phyloP scores from a whole-genome alignment of 2,888 invertebrate genomes.

The Drosophila mulleri region DNA sequence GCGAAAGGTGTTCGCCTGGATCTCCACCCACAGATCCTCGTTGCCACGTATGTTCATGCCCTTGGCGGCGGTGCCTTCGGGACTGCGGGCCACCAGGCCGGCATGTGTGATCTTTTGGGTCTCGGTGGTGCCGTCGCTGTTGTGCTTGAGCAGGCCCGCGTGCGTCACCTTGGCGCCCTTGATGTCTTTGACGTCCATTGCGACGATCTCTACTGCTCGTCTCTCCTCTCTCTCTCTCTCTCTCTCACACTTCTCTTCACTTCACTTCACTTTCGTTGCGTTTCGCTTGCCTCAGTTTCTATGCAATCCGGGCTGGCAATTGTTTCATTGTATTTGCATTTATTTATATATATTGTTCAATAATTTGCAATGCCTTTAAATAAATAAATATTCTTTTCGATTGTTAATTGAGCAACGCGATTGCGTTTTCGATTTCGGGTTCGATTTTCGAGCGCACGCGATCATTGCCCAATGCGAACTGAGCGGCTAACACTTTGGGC shows the following conservation, averaged over 20 bases:
- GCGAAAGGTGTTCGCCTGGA: slow-evolving; percentile 97
- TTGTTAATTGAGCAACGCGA: slow-evolving; percentile 31
- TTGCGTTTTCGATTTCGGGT: slow-evolving; percentile 31
- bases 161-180: slow-evolving; percentile 87
- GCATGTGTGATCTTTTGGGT: slow-evolving; percentile 88
- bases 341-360: background rate
- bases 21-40: slow-evolving; percentile 98
- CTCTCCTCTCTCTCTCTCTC: slow-evolving; percentile 24
- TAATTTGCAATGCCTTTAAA: background rate
- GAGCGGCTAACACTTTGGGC: slow-evolving; percentile 57
- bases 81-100: slow-evolving; percentile 94
- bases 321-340: slow-evolving; percentile 46
- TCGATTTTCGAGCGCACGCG: slow-evolving; percentile 71
- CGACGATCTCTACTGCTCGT: slow-evolving; percentile 34
- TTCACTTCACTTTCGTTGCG: slow-evolving; percentile 39
- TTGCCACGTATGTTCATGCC: slow-evolving; percentile 98
- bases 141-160: slow-evolving; percentile 87
- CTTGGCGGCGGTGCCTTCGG: slow-evolving; percentile 97
- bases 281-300: slow-evolving; percentile 35
- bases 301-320: slow-evolving; percentile 38
- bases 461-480: slow-evolving; percentile 80
- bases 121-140: slow-evolving; percentile 87
- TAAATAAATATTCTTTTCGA: slow-evolving; percentile 33
- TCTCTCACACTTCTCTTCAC: slow-evolving; percentile 25
- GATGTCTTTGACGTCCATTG: slow-evolving; percentile 85